phyloP scores from a whole-genome alignment of 2,888 invertebrate species.

The Entomobrya multifasciata region DNA sequence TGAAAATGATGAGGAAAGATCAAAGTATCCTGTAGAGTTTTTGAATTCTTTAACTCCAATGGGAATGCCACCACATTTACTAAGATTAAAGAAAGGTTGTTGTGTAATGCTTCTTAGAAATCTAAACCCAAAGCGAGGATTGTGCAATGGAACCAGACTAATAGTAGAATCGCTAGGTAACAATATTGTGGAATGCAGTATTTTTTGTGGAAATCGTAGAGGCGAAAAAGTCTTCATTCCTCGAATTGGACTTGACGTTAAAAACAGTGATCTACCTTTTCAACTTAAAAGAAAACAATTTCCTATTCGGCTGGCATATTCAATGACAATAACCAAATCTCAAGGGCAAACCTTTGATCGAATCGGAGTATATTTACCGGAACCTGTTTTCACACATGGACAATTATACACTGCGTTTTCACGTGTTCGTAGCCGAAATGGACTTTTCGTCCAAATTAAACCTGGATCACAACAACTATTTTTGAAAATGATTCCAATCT shows the following conservation, averaged over 20 bases:
- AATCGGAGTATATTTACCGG: no score
- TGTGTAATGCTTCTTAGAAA: slow-evolving; percentile 75
- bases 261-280: slow-evolving; percentile 69
- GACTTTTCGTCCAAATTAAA: slow-evolving; percentile 27
- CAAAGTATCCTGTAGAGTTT: slow-evolving; percentile 71
- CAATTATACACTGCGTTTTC: slow-evolving; percentile 75
- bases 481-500: not conserved
- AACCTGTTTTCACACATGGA: slow-evolving; percentile 73
- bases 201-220: slow-evolving; percentile 52
- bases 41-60: slow-evolving; percentile 71
- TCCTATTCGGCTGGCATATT: slow-evolving; percentile 79
- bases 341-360: slow-evolving; percentile 80
- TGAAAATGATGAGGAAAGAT: slow-evolving; percentile 41
- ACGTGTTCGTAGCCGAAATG: slow-evolving; percentile 35
- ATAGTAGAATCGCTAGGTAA: slow-evolving; percentile 48
- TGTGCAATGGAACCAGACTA: slow-evolving; percentile 76
- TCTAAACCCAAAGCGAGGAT: slow-evolving; percentile 69
- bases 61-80: slow-evolving; percentile 72
- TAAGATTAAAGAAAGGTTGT: slow-evolving; percentile 73
- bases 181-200: slow-evolving; percentile 52
- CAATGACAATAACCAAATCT: slow-evolving; percentile 79
- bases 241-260: slow-evolving; percentile 60
- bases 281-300: slow-evolving; percentile 78
- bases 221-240: slow-evolving; percentile 73
- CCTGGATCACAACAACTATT: slow-evolving; percentile 10